These are phyloP conservation scores for Parnassius glacialis DNA, from an alignment of 2,888 invertebrate species.

Conservation along the genomic window DNA sequence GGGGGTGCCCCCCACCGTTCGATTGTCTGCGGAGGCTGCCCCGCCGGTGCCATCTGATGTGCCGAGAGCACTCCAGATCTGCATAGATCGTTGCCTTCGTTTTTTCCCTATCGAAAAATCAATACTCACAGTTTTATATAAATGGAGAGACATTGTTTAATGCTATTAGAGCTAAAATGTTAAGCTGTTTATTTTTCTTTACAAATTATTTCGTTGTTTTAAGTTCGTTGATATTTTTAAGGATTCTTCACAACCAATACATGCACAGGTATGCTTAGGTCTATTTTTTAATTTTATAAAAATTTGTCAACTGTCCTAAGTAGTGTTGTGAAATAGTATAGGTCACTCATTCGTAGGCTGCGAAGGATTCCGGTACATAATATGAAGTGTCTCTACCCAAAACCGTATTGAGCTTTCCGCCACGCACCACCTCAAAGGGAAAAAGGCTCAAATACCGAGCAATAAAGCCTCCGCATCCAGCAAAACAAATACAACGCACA, in stretches of 20 bases:
- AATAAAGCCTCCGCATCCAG: constrained; percentile 76
- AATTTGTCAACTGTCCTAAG: neutral
- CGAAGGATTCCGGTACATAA: constrained; percentile 65
- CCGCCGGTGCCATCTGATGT: constrained; percentile 81
- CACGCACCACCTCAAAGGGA: constrained; percentile 70
- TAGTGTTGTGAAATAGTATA: constrained; percentile 31
- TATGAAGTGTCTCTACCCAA: constrained; percentile 69
- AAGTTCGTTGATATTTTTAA: neutral
- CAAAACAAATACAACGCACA: constrained; percentile 80
- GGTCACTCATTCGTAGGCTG: constrained; percentile 52
- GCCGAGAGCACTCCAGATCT: constrained; percentile 81
- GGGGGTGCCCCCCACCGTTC: constrained; percentile 68
- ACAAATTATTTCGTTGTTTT: constrained; percentile 23
- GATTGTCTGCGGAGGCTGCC: constrained; percentile 81
- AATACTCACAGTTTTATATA: constrained; percentile 77
- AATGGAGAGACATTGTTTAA: constrained; percentile 69
- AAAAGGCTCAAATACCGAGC: constrained; percentile 76
- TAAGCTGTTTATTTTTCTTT: constrained; percentile 34
- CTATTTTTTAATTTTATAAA: neutral
- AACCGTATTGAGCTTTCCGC: constrained; percentile 73
- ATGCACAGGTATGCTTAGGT: neutral
- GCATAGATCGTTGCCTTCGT: constrained; percentile 81
- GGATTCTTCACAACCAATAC: constrained; percentile 17
- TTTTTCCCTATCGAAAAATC: constrained; percentile 81
- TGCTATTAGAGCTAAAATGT: constrained; percentile 53